Base-by-base conservation (phyloP, 2,797 vertebrate genomes). In the Ptychobarbus kaznakovi region DNA sequence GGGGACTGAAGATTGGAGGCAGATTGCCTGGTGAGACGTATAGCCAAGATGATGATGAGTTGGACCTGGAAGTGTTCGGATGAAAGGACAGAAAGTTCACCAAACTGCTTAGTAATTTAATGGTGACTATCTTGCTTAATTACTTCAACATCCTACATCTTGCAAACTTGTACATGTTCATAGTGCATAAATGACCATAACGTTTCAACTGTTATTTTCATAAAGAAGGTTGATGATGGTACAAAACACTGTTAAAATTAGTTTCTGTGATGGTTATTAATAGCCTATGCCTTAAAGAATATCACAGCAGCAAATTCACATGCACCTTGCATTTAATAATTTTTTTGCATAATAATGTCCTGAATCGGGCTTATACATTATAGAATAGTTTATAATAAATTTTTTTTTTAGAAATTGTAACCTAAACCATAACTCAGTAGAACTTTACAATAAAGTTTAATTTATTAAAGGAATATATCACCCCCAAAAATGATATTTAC, bases 1-100 rank as follows among this genome's bases (percentile, higher is more conserved):
- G 73, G 72, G 63, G 35, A 73, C 69, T 87, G 61, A 68, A 46
- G 40, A 63, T 51, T 81, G 11, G 74, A 73, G 46, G 69, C 61
- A 66, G 40, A 70, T 75, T 66, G 69, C 49, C 70, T 53, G 49
- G 81, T 68, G 68, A 75, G 82, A 58, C 16, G 15, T 77, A 49
- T n/a, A 63, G 80, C 63, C 51, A 38, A 28, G 46, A 51, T 80
- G 38, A 51, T 80, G 38, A 44, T 74, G 44, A 68, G 22, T 58
- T 84, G 63, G 7, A 69, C 35, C 8, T 74, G 42, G 13, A 74
- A 22, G 3, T 76, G 42, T 6, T 73, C 6, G 9, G 20, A 75
- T 66, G 3, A 76, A 76, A 76, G 58, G 58, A 15, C 58, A 65
- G 42, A 75, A 16, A 49, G 58, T 75, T 65, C 44, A 63, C 6